A percentile compares a stretch with the other conserved stretches of the same genome.
Evolutionary conservation across 2,113 vertebrate genomes (phyloP).

Genomic region (Trichomycterus rosablanca): DNA sequence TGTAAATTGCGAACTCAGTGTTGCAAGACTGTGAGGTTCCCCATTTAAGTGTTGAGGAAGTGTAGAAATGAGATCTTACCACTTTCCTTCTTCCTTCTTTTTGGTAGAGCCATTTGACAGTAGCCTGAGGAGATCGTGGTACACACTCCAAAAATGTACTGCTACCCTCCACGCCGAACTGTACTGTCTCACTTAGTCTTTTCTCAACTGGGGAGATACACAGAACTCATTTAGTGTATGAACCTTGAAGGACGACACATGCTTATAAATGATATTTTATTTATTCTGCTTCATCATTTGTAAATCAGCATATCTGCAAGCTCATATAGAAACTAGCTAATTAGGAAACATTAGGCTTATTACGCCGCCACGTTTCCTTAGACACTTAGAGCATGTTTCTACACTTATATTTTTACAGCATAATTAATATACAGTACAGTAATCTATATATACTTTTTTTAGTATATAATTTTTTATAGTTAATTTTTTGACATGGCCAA

Average conservation of each 20-base stretch:
- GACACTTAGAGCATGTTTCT: no score
- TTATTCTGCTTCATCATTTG: no score
- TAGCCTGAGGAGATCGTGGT: constrained; percentile 75
- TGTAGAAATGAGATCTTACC: constrained; percentile 58
- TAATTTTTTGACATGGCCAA: no score
- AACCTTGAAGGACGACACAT: neutral
- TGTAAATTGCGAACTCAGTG: no score
- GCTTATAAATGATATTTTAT: neutral
- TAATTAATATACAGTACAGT: no score
- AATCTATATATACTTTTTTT: no score
- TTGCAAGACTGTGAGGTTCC: neutral
- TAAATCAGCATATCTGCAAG: no score
- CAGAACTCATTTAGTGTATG: neutral
- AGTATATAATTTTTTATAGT: no score
- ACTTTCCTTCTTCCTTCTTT: constrained; percentile 68
- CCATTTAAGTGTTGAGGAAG: neutral
- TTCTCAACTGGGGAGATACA: constrained; percentile 63
- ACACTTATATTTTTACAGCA: no score
- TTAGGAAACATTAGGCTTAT: no score
- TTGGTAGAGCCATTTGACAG: constrained; percentile 77
- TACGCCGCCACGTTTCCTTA: no score
- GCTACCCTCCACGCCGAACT: constrained; percentile 79
- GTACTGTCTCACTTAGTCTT: constrained; percentile 69
- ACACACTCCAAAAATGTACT: constrained; percentile 78
- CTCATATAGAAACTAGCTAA: no score